Conservation (phyloP, 2,113 vertebrate genomes). For the Zosterops hypoxanthus region DNA sequence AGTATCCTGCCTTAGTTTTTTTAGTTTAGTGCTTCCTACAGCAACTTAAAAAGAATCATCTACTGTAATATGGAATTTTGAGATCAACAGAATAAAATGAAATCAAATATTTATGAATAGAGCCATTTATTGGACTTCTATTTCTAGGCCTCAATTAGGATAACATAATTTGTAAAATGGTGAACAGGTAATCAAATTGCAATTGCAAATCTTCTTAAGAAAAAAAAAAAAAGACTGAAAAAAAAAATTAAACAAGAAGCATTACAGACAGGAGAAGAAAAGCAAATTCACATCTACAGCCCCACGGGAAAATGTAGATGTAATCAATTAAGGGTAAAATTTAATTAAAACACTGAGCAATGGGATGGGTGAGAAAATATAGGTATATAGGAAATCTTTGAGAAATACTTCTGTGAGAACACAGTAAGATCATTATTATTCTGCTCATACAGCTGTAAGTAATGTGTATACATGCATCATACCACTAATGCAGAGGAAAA, state of each 20-base stretch:
- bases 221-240: neutral
- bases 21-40: neutral
- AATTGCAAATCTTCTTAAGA: slow-evolving; percentile 6
- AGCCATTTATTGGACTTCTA: slow-evolving; percentile 21
- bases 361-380: neutral
- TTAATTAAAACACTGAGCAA: slow-evolving; percentile 42
- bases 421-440: slow-evolving; percentile 15
- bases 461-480: neutral
- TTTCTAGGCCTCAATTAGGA: slow-evolving; percentile 40
- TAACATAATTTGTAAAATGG: slow-evolving; percentile 34
- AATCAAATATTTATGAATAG: slow-evolving; percentile 22
- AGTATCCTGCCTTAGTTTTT: neutral
- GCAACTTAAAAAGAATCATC: neutral
- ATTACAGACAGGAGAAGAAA: slow-evolving; percentile 11
- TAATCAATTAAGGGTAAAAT: slow-evolving; percentile 37
- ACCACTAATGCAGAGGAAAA: neutral
- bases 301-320: neutral
- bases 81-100: neutral
- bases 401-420: neutral
- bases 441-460: neutral
- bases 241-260: slow-evolving; percentile 33
- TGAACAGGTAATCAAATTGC: slow-evolving; percentile 49
- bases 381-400: slow-evolving; percentile 47
- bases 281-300: slow-evolving; percentile 5
- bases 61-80: neutral